A percentile compares a stretch with the other conserved stretches of the same genome.
These are phyloP conservation scores for Linurgus olivaceus DNA, from an alignment of 2,797 vertebrate genomes.

Conservation along the genomic window DNA sequence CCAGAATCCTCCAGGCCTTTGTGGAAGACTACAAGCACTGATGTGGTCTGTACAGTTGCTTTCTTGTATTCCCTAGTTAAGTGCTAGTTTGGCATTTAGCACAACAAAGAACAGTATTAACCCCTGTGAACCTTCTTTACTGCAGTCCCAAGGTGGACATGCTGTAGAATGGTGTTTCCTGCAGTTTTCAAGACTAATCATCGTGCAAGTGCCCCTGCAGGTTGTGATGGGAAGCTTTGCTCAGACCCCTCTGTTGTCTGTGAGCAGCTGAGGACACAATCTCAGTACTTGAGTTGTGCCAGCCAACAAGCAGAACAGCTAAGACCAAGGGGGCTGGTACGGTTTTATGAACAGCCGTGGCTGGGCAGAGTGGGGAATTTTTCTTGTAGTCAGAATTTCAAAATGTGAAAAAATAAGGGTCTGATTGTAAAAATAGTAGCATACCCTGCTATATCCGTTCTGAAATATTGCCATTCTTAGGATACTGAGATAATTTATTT, in stretches of 20 bases:
- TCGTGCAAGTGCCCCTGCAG: rapidly evolving
- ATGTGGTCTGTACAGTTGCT: background rate
- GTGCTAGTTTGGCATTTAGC: background rate
- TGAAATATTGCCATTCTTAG: background rate
- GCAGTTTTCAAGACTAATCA: background rate
- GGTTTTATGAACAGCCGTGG: background rate
- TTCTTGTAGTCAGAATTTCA: background rate
- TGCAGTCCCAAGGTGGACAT: background rate
- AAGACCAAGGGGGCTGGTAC: background rate
- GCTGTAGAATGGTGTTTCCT: background rate
- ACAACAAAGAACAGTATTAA: background rate
- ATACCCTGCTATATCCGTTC: background rate
- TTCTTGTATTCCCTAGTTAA: background rate
- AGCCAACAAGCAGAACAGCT: background rate
- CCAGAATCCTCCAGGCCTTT: background rate
- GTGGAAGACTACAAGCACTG: no score
- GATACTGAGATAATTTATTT: background rate
- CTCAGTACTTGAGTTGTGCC: background rate
- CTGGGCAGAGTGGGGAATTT: background rate
- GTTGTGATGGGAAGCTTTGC: background rate
- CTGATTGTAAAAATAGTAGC: background rate
- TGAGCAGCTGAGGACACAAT: rapidly evolving
- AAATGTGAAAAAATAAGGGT: background rate
- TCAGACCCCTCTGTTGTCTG: background rate
- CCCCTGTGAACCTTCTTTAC: background rate